phyloP scores from a whole-genome alignment of 2,888 invertebrate genomes.

The Stenolophus ochropezus region DNA sequence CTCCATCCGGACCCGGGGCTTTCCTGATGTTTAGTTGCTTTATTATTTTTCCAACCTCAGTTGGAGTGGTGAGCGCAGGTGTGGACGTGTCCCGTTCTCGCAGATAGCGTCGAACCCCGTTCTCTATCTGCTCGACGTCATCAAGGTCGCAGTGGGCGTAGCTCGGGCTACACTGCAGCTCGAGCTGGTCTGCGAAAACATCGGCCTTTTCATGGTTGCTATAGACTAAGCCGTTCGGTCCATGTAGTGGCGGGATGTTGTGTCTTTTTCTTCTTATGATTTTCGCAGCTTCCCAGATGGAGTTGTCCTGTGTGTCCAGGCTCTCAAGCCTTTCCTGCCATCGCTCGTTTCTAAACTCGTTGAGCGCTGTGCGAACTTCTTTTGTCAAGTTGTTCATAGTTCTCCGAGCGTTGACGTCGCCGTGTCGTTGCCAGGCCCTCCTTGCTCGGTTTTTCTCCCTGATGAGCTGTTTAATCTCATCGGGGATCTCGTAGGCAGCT shows the following conservation, averaged over 20 bases:
- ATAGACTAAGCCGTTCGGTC: background rate
- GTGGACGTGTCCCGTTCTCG: background rate
- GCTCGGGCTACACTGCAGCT: constrained; percentile 7
- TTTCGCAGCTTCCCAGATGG: background rate
- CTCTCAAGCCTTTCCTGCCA: background rate
- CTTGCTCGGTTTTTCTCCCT: background rate
- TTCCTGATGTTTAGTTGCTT: background rate
- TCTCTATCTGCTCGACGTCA: background rate
- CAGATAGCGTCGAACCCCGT: too few species aligned
- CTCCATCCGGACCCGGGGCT: background rate
- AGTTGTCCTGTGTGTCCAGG: background rate
- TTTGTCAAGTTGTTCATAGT: background rate
- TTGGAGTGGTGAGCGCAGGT: background rate
- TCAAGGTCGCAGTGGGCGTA: background rate
- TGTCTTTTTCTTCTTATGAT: background rate
- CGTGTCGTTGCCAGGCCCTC: background rate
- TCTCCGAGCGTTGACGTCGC: background rate
- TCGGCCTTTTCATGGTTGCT: constrained; percentile 30
- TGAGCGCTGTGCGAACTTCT: background rate
- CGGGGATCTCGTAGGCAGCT: background rate
- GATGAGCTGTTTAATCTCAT: too few species aligned
- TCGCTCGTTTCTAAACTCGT: background rate
- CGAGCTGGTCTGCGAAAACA: background rate
- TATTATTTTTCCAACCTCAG: background rate
- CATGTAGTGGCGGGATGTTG: background rate